Evolutionary conservation across 2,797 vertebrate genomes (phyloP), one percentile per base, ranked within the genome.

Genomic region (Semaprochilodus insignis): DNA sequence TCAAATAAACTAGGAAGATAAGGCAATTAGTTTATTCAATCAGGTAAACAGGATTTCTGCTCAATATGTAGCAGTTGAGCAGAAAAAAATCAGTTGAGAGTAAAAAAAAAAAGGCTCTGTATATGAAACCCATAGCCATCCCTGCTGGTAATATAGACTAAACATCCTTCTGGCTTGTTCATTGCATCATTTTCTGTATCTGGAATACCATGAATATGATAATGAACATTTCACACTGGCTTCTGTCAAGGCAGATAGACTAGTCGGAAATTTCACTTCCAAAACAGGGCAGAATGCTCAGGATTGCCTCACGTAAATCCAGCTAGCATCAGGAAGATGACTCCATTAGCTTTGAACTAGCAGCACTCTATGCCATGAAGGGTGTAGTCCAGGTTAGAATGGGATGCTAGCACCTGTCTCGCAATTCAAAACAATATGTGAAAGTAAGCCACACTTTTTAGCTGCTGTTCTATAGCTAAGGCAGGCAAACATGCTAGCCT

Each of bases 291-390:
- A 69, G 81, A 55, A 74, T 54, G 40, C 65, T 69, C 54, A 62
- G 51, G 55, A 13, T 16, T 48, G 1, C 16, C 19, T 31, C 69
- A 44, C 16, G 6, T 19, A 52, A 44, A 19, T 25, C 59, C 57
- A 82, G 75, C 74, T 85, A 81, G 82, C 81, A 73, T 88, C 72
- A 67, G 31, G 87, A 85, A 86, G 85, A 80, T 83, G 82, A 82
- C 91, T 88, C 88, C 87, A 90, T 90, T 89, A 88, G 36, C 65
- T 75, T 84, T 71, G 83, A 48, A 31, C 71, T 69, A 69, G 83
- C 83, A 80, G 85, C 52, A 77, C 83, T 27, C 66, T 13, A 79
- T 74, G 77, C 44, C 70, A 44, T 67, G 34, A 21, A 70, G 67
- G 25, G 23, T 57, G 31, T 81, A 25, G 1, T 54, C 17, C 3